phyloP scores from a whole-genome alignment of 1,140 invertebrate species.

The Thaumetopoea pityocampa region DNA sequence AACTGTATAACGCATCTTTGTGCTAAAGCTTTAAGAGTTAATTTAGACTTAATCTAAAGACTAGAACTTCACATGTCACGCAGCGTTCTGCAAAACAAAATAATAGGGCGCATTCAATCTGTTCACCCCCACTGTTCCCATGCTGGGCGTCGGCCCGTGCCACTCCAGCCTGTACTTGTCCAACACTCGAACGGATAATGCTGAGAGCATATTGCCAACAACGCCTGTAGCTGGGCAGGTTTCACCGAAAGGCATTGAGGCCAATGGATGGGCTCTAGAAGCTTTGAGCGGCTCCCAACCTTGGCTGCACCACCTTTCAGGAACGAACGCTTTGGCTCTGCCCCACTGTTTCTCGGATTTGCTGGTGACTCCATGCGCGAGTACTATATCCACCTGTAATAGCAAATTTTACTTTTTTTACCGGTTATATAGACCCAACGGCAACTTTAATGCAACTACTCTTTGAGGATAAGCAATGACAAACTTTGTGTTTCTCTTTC shows the following conservation, averaged over 20 bases:
- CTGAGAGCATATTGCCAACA: constrained; percentile 35
- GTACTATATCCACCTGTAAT: constrained; percentile 65
- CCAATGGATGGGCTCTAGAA: constrained; percentile 42
- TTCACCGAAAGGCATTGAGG: constrained; percentile 52
- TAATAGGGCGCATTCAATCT: constrained; percentile 55
- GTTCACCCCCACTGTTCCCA: constrained; percentile 45
- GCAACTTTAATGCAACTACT: too few species aligned
- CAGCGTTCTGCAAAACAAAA: constrained; percentile 60
- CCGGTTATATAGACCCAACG: too few species aligned
- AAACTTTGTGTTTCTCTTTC: too few species aligned
- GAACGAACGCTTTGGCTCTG: constrained; percentile 52
- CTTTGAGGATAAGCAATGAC: too few species aligned
- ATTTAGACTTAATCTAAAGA: not conserved
- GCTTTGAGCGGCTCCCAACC: constrained; percentile 48
- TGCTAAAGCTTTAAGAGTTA: too few species aligned
- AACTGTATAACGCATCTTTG: too few species aligned
- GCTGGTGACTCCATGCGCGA: constrained; percentile 57
- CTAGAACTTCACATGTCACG: constrained; percentile 30
- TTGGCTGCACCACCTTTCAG: constrained; percentile 55
- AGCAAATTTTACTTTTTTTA: too few species aligned
- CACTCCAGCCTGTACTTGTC: constrained; percentile 61
- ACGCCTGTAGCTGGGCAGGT: constrained; percentile 46
- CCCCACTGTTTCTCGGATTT: constrained; percentile 55
- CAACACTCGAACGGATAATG: constrained; percentile 38
- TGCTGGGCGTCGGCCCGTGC: constrained; percentile 49